Conservation (phyloP, 1,140 invertebrate genomes). For the Yoshiicerus persimilis region DNA sequence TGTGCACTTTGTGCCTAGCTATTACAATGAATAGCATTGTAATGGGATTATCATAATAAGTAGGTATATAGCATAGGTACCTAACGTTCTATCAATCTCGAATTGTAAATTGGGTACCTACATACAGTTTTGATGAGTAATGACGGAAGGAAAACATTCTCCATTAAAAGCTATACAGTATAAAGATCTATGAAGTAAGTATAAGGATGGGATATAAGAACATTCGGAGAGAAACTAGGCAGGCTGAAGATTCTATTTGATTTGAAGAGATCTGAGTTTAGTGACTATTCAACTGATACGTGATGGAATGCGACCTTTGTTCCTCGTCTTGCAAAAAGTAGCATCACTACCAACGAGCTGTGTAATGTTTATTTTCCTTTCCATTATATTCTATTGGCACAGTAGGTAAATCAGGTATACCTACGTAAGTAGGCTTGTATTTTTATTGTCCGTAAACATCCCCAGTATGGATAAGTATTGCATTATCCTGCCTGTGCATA, state of each 20-base stretch:
- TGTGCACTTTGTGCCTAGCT: too few relatives aligned
- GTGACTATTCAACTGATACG: not conserved
- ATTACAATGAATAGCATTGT: too few relatives aligned
- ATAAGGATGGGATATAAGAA: too few relatives aligned
- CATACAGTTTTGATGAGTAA: not conserved
- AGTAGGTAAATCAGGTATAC: too few relatives aligned
- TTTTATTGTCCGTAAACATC: not conserved
- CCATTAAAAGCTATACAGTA: not conserved
- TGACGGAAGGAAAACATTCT: not conserved
- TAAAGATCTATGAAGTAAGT: not conserved
- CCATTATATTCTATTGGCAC: not conserved
- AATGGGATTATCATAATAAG: not conserved
- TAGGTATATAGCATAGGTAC: not conserved
- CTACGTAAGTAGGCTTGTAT: not conserved
- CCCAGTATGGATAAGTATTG: not conserved
- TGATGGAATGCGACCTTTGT: not conserved
- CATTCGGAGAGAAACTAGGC: not conserved
- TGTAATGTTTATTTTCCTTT: not conserved
- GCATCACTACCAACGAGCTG: not conserved
- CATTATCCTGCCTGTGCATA: too few relatives aligned
- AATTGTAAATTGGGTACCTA: not conserved
- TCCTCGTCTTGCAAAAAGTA: not conserved
- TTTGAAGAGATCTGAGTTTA: not conserved
- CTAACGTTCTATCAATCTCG: too few relatives aligned
- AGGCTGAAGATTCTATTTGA: not conserved